Evolutionary conservation across 2,113 vertebrate species (phyloP).

Genomic region (Apodemus sylvaticus): DNA sequence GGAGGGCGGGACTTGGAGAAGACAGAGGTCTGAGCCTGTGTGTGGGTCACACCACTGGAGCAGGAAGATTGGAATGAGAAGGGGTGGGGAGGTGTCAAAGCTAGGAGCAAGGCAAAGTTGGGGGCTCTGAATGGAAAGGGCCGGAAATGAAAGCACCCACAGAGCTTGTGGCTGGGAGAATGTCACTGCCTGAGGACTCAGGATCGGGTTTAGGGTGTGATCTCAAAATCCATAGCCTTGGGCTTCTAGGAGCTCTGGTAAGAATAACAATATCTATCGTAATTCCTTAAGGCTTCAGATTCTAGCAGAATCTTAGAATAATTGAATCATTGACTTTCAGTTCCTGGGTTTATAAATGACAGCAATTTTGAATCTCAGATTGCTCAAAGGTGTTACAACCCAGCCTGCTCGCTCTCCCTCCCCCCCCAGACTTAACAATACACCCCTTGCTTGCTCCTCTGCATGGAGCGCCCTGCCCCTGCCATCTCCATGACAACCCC

Average conservation of each 20-base stretch:
- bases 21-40: too few species aligned
- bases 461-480: background rate
- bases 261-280: conserved; percentile 30
- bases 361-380: background rate
- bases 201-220: background rate
- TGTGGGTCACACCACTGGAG: background rate
- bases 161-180: background rate
- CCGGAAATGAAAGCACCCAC: background rate
- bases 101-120: background rate
- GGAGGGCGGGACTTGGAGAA: too few species aligned
- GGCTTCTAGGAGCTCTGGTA: background rate
- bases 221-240: background rate
- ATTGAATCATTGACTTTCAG: conserved; percentile 30
- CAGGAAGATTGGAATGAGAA: background rate
- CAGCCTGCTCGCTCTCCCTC: background rate
- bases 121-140: background rate
- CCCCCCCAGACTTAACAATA: background rate
- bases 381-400: background rate
- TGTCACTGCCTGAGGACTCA: too few species aligned
- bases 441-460: background rate
- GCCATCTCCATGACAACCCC: conserved; percentile 62
- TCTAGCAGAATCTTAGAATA: conserved; percentile 43
- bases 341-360: background rate
- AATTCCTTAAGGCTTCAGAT: conserved; percentile 22
- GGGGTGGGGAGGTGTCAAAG: background rate